Base-by-base conservation (phyloP, 2,797 vertebrate genomes). In the Aplochiton taeniatus region DNA sequence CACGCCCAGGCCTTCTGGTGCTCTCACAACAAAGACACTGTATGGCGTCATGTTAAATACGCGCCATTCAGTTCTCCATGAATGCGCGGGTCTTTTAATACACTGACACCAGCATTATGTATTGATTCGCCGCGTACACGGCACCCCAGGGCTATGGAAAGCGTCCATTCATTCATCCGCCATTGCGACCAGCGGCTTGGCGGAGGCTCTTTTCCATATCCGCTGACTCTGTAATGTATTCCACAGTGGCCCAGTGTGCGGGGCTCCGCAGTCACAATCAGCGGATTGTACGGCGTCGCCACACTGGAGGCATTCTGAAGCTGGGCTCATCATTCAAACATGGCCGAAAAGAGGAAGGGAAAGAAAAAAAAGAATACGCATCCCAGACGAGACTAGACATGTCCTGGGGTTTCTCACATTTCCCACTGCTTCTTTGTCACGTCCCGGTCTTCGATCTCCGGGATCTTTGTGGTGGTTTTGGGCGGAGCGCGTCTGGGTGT, bases 71-170 rank as follows among this genome's bases (percentile, higher is more conserved):
- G 68, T 80, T 4, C n/a, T 76, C 53, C 50, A 47, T 58, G 50
- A 74, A 53, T 13, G 16, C 8, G 54, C 44, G 43, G 43, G 60
- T 67, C 66, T 72, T 74, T 55, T 79, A 17, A 18, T 17, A 9
- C 54, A 31, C 31, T 31, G 31, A 31, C 31, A 31, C 3, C 6
- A 6, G 31, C 31, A 31, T 31, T 52, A 54, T 67, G 50, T 79
- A 87, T 87, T 74, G 83, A 84, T 84, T 68, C 20, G 4, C 31
- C 43, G n/a, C 48, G 55, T 70, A 61, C 74, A 73, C 71, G 73
- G 60, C 50, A 43, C 65, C 49, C 58, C 45, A 18, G 66, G 60
- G 63, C 46, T 17, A 0, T 14, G 14, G 12, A 18, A 65, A 66
- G 56, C 20, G 54, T 20, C 50, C 58, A 68, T 68, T 31, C 31